A percentile compares a stretch with the other conserved stretches of the same genome.
phyloP scores from a whole-genome alignment of 1,140 invertebrate genomes.

The Micrasema longulum region DNA sequence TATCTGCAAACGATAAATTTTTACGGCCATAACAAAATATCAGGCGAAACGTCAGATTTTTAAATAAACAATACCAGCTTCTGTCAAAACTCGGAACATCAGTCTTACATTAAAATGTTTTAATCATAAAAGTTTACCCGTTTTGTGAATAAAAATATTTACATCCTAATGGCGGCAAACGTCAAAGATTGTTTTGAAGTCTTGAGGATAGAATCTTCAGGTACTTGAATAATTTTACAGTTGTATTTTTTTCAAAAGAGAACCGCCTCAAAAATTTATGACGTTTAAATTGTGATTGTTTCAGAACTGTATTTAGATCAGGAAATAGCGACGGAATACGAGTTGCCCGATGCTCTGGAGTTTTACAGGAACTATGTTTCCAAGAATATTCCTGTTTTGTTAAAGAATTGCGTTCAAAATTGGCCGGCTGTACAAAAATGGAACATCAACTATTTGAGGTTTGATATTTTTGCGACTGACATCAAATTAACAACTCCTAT shows the following conservation, averaged over 20 bases:
- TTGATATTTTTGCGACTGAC: slow-evolving; percentile 1
- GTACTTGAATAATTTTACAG: slow-evolving; percentile 7
- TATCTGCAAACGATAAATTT: no score
- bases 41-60: no score
- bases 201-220: slow-evolving; percentile 20
- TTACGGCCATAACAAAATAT: no score
- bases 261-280: neutral
- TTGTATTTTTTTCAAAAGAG: neutral
- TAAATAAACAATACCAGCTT: no score
- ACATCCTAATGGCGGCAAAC: slow-evolving; percentile 16
- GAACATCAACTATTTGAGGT: slow-evolving; percentile 72
- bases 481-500: no score
- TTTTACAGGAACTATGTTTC: slow-evolving; percentile 77
- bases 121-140: no score
- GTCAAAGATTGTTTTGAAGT: slow-evolving; percentile 26
- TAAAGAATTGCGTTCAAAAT: slow-evolving; percentile 69
- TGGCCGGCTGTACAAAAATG: slow-evolving; percentile 76
- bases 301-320: slow-evolving; percentile 61
- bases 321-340: slow-evolving; percentile 56
- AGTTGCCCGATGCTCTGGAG: slow-evolving; percentile 61
- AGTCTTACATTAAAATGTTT: no score
- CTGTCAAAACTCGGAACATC: no score
- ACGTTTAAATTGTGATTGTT: slow-evolving; percentile 39
- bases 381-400: slow-evolving; percentile 75
- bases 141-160: no score